Percentiles rank a stretch among this genome's conserved stretches.
phyloP scores from a whole-genome alignment of 1,140 invertebrate genomes.

The Bombus ignitus region DNA sequence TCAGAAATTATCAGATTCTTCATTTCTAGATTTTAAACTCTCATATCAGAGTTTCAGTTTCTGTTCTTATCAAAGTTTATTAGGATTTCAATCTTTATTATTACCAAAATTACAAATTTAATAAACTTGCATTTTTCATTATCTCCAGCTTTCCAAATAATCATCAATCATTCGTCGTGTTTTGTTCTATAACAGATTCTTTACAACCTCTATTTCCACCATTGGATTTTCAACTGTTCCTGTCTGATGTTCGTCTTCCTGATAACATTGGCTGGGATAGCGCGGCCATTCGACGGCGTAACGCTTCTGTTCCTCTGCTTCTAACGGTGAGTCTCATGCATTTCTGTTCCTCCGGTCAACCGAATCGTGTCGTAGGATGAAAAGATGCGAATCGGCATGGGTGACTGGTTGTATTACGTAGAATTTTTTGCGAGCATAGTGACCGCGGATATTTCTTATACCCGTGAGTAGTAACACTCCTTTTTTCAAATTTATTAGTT shows the following conservation, averaged over 20 bases:
- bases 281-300: background rate
- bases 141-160: background rate
- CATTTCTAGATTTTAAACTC: too few relatives aligned
- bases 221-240: background rate
- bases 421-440: background rate
- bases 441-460: background rate
- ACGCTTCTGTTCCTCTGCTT: background rate
- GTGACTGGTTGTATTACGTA: background rate
- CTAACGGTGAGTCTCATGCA: background rate
- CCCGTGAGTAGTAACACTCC: too few relatives aligned
- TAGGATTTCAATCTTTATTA: too few relatives aligned
- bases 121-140: background rate
- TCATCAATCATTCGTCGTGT: too few relatives aligned
- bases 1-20: too few relatives aligned
- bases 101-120: too few relatives aligned
- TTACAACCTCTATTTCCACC: too few relatives aligned
- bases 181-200: background rate
- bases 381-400: background rate
- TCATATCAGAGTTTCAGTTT: background rate
- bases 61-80: background rate
- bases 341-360: background rate
- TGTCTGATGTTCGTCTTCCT: fast-evolving
- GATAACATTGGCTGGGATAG: too few relatives aligned
- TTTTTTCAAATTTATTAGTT: too few relatives aligned
- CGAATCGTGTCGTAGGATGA: background rate